Evolutionary conservation across 1,140 invertebrate species (phyloP), one percentile per base, ranked within the genome.

Genomic region (Chironomus striatipennis): DNA sequence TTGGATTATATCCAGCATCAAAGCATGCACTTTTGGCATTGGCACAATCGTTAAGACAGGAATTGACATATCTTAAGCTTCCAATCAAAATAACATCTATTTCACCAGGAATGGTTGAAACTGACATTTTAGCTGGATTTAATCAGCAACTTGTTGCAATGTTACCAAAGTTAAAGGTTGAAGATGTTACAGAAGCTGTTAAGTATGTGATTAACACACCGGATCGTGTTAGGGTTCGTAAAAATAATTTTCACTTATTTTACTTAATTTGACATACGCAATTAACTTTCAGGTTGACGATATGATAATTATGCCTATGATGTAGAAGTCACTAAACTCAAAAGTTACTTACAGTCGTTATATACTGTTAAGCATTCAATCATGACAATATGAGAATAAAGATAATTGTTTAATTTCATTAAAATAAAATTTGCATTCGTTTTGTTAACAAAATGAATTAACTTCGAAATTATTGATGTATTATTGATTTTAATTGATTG

Each of bases 21-120:
- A 90, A 89, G 77, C 83, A 84, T 77, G 85, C 87, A 67, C 82
- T 89, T 21, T 84, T 81, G 20, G 86, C 84, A 24, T 79, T 90
- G 17, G 83, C 85, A 15, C 85, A 89, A 77, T 87, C 86, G 21
- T 78, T 88, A 17, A 81, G 87, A 76, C 84, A 85, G 76, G 88
- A 90, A 79, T 83, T 90, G 73, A 78, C 81, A 70, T 81, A 80
- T 75, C 80, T 82, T 73, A 82, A 83, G 76, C 83, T 83, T 76
- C 84, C 85, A 77, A 86, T 87, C 76, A 81, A 85, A 70, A 70
- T 18, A 6, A 70, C 20, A 20, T 70, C 65, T 20, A 84, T 88
- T 42, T 87, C 86, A 78, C 88, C 88, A 12, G 87, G 87, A 1
- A 78, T 86, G 74, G 86, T 88, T 12, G 81, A 84, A 77, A 88